Percentiles rank a stretch among this genome's conserved stretches.
phyloP scores from a whole-genome alignment of 1,140 invertebrate genomes.

The Drosophila kikkawai region DNA sequence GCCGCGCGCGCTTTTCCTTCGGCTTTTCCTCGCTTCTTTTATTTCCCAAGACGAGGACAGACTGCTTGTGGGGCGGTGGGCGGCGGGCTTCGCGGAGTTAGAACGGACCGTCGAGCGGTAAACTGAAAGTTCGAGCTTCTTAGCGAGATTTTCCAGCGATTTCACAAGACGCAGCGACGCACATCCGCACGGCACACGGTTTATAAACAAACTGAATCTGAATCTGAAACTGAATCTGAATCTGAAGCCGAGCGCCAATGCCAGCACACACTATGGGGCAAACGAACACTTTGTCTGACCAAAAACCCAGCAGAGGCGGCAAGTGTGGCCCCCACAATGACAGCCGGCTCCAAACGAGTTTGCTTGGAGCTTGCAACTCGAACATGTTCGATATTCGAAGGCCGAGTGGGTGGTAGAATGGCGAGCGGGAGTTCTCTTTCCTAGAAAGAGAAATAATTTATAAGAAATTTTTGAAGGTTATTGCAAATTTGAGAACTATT shows the following conservation, averaged over 20 bases:
- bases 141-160: constrained; percentile 8
- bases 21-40: constrained; percentile 8
- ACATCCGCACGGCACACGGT: constrained; percentile 62
- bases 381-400: constrained; percentile 53
- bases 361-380: constrained; percentile 41
- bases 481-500: neutral
- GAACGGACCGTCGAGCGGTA: constrained; percentile 20
- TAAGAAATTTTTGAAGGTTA: neutral
- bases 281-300: too few species aligned
- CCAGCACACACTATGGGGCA: constrained; percentile 9
- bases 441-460: neutral
- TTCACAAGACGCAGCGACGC: constrained; percentile 21
- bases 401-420: neutral
- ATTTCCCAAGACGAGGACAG: neutral
- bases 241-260: constrained; percentile 19
- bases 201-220: constrained; percentile 68
- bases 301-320: neutral
- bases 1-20: constrained; percentile 49
- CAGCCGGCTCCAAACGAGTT: constrained; percentile 66
- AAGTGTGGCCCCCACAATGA: constrained; percentile 41
- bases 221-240: constrained; percentile 17
- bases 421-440: neutral
- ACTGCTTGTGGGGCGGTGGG: neutral
- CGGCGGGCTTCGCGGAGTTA: neutral
- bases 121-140: constrained; percentile 5